Evolutionary conservation across 2,797 vertebrate genomes (phyloP), one percentile per base, ranked within the genome.

Genomic region (Danionella dracula): DNA sequence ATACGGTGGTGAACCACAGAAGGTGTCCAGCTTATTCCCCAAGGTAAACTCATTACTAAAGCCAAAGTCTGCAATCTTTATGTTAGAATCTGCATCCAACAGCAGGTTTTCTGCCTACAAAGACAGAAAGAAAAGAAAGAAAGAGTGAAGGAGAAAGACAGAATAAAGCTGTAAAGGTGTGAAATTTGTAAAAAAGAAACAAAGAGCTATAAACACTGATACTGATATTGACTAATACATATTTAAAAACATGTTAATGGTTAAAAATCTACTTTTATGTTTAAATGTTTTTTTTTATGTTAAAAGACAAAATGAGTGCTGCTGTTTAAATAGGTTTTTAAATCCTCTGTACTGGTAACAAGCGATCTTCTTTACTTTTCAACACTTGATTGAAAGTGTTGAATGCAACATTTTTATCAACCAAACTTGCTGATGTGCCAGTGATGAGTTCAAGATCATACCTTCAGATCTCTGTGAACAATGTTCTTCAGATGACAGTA

Each of bases 401-500:
- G n/a, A n/a, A n/a, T n/a, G n/a, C n/a, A n/a, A n/a, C n/a, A n/a
- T n/a, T n/a, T n/a, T n/a, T n/a, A n/a, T n/a, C n/a, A n/a, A n/a
- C n/a, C n/a, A 27, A 27, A 27, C 6, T 3, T 27, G 23, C 23
- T 3, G 23, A 27, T 27, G 3, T 27, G 23, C 6, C 23, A 27
- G 6, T 6, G 6, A 27, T 27, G n/a, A n/a, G n/a, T 27, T 3
- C 23, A 27, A 27, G 23, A n/a, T 41, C 9, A 1, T 77, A 95
- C 94, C 93, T 97, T 95, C 69, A 94, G 79, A 81, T 97, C 94
- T 79, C 94, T 82, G 83, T 97, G 94, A 19, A 97, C 94, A 1
- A 97, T 97, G 78, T 93, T 93, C 81, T 95, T 96, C 74, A 91
- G 92, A 86, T 96, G 94, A 83, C 94, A 97, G 79, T 95, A 97